These are phyloP conservation scores for Augiades crinisus DNA, from an alignment of 2,888 invertebrate species.

Conservation along the genomic window DNA sequence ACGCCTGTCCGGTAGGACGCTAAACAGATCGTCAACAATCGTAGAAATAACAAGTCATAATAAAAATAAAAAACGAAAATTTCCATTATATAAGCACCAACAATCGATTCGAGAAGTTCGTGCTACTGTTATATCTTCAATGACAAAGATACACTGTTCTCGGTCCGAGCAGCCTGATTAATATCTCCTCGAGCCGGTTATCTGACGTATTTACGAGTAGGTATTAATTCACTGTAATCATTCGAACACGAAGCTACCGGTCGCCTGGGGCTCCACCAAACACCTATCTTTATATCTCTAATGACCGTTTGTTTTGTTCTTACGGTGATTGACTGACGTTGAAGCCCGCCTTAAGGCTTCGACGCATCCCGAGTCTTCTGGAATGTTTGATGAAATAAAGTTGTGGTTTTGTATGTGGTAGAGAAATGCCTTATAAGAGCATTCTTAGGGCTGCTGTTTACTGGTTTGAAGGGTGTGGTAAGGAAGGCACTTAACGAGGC, in stretches of 20 bases:
- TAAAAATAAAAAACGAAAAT: slow-evolving; percentile 4
- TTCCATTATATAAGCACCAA: not conserved
- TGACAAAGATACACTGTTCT: slow-evolving; percentile 13
- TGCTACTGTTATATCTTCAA: slow-evolving; percentile 20
- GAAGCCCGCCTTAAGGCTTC: not conserved
- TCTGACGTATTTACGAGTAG: slow-evolving; percentile 28
- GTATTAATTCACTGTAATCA: slow-evolving; percentile 31
- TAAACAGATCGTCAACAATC: not conserved
- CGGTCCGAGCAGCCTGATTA: slow-evolving; percentile 18
- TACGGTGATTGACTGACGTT: not conserved
- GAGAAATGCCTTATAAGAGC: no score
- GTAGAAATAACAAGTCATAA: not conserved
- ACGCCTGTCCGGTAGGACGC: no score
- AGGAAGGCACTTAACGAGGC: no score
- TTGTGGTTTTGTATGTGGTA: no score
- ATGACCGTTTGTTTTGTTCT: slow-evolving; percentile 18
- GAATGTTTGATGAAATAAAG: no score
- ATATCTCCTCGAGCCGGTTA: slow-evolving; percentile 28
- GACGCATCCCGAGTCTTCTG: no score
- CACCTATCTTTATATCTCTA: slow-evolving; percentile 24
- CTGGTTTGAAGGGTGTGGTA: no score
- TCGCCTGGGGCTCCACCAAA: slow-evolving; percentile 15
- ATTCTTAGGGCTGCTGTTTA: no score
- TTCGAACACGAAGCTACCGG: slow-evolving; percentile 30
- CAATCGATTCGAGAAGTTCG: slow-evolving; percentile 11